phyloP scores from a whole-genome alignment of 2,113 vertebrate species.

The Puntigrus tetrazona region DNA sequence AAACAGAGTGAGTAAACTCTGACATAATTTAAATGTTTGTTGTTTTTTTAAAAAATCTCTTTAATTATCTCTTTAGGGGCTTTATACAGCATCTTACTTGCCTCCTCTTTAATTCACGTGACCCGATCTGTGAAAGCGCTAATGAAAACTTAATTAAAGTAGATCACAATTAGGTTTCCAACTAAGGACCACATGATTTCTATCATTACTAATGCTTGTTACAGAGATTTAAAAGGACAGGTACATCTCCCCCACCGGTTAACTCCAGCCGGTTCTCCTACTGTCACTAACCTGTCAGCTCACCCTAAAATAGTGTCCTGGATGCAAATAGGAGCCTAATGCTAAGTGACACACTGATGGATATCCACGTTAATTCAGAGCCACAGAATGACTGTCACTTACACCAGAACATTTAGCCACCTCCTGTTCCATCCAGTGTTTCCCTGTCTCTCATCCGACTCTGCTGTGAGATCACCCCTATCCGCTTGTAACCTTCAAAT shows the following conservation, averaged over 20 bases:
- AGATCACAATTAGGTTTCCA: neutral
- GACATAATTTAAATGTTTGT: neutral
- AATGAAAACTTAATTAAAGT: neutral
- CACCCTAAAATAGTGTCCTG: conserved; percentile 29
- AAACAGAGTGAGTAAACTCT: neutral
- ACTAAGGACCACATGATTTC: neutral
- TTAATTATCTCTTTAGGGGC: neutral
- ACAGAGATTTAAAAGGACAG: neutral
- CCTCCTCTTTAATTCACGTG: neutral
- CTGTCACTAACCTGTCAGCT: conserved; percentile 35
- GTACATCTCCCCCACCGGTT: conserved; percentile 11
- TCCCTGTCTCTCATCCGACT: conserved; percentile 27
- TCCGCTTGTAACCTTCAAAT: conserved; percentile 71
- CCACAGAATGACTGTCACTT: conserved; percentile 35
- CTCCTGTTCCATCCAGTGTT: conserved; percentile 45
- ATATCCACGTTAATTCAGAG: conserved; percentile 40
- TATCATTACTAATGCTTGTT: neutral
- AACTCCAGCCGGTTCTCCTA: neutral
- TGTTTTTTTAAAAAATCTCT: neutral
- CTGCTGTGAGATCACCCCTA: conserved; percentile 54
- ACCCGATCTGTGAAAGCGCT: neutral
- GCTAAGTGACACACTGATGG: conserved; percentile 53
- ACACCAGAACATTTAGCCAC: conserved; percentile 51
- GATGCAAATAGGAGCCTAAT: conserved; percentile 54
- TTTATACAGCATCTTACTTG: neutral